Evolutionary conservation across 2,888 invertebrate genomes (phyloP).

Genomic region (Junonia oenone): DNA sequence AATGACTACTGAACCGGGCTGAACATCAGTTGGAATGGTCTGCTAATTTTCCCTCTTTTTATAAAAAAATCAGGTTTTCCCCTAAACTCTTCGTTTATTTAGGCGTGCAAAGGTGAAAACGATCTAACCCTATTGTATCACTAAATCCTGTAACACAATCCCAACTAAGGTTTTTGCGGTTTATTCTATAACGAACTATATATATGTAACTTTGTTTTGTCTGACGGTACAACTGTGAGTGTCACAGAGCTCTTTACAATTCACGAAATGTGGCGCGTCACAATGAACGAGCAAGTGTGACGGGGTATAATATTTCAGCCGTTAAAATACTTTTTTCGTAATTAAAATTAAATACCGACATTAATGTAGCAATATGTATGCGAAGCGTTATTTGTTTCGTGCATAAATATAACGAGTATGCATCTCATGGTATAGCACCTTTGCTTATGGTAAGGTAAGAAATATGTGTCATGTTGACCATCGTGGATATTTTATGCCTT

Average conservation of each 20-base stretch:
- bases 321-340: conserved; percentile 16
- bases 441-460: not conserved
- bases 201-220: not conserved
- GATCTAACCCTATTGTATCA: not conserved
- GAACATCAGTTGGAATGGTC: no score
- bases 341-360: conserved; percentile 4
- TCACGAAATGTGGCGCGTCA: conserved; percentile 19
- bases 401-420: not conserved
- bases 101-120: not conserved
- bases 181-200: conserved; percentile 1
- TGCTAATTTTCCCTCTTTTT: no score
- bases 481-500: no score
- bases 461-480: no score
- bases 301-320: conserved; percentile 16
- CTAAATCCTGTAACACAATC: not conserved
- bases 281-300: conserved; percentile 19
- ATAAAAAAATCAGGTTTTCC: no score
- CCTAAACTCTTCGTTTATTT: not conserved
- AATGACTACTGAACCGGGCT: no score
- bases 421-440: not conserved
- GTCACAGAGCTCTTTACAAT: conserved; percentile 10
- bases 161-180: not conserved
- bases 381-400: not conserved
- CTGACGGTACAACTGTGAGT: not conserved
- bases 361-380: not conserved